These are phyloP conservation scores for Cryptocephalus moraei DNA, from an alignment of 2,888 invertebrate species.

Conservation along the genomic window DNA sequence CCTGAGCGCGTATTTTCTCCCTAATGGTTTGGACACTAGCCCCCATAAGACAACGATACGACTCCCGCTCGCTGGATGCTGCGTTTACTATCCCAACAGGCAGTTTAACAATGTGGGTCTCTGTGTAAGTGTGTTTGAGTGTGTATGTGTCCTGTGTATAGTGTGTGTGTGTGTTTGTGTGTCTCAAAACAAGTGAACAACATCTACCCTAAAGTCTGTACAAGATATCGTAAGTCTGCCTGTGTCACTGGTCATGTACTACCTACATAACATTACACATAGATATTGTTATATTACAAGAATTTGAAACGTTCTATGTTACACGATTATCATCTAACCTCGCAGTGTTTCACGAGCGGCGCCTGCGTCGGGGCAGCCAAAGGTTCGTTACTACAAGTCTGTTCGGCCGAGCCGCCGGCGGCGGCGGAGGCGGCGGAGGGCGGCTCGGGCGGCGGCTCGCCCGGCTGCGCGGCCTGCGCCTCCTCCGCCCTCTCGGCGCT, in stretches of 20 bases:
- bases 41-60: too few species aligned
- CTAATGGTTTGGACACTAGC: too few species aligned
- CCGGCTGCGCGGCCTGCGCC: slow-evolving; percentile 30
- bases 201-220: slow-evolving; percentile 27
- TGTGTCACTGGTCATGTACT: slow-evolving; percentile 26
- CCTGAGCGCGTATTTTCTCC: too few species aligned
- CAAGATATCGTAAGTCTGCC: slow-evolving; percentile 16
- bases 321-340: slow-evolving; percentile 73
- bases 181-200: slow-evolving; percentile 29
- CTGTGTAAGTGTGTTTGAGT: too few species aligned
- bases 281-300: slow-evolving; percentile 20
- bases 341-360: slow-evolving; percentile 63
- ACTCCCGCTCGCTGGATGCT: too few species aligned
- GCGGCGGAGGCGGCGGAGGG: slow-evolving; percentile 9
- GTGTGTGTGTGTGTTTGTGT: too few species aligned
- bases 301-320: slow-evolving; percentile 23
- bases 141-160: slow-evolving; percentile 7
- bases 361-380: slow-evolving; percentile 19
- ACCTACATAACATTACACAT: slow-evolving; percentile 9
- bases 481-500: slow-evolving; percentile 25
- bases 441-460: slow-evolving; percentile 25
- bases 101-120: slow-evolving; percentile 32
- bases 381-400: neutral
- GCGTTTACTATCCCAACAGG: slow-evolving; percentile 29
- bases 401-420: slow-evolving; percentile 7